These are phyloP conservation scores for Cepaea hortensis DNA, from an alignment of 2,888 invertebrate species.

Conservation along the genomic window DNA sequence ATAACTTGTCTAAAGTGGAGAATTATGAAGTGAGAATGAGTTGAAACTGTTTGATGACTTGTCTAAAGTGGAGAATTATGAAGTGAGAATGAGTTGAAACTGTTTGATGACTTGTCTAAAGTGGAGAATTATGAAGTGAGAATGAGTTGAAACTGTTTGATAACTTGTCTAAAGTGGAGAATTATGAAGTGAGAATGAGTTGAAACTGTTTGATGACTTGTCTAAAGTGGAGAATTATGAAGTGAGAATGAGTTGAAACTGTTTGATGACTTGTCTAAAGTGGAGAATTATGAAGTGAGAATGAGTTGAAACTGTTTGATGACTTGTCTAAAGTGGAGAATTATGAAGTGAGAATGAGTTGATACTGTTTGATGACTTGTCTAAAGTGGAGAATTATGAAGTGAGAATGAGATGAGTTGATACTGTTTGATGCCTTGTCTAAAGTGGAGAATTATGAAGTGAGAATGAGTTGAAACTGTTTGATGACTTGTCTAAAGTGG, in stretches of 20 bases:
- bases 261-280: constrained; percentile 75
- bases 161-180: constrained; percentile 82
- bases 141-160: not conserved
- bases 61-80: constrained; percentile 88
- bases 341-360: no score
- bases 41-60: not conserved
- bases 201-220: not conserved
- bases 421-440: not conserved
- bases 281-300: constrained; percentile 87
- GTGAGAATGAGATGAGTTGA: not conserved
- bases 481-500: constrained; percentile 79
- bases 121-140: constrained; percentile 88
- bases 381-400: no score
- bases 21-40: constrained; percentile 84
- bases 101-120: constrained; percentile 59
- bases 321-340: no score
- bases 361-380: no score
- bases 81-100: constrained; percentile 74
- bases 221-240: constrained; percentile 90
- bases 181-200: constrained; percentile 82
- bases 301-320: not conserved
- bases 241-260: constrained; percentile 59
- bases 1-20: constrained; percentile 81
- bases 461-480: not conserved
- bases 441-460: constrained; percentile 89